These are phyloP conservation scores for Epizoanthus fatuus DNA, from an alignment of 92 coral and sea anemone genomes.

Conservation along the genomic window DNA sequence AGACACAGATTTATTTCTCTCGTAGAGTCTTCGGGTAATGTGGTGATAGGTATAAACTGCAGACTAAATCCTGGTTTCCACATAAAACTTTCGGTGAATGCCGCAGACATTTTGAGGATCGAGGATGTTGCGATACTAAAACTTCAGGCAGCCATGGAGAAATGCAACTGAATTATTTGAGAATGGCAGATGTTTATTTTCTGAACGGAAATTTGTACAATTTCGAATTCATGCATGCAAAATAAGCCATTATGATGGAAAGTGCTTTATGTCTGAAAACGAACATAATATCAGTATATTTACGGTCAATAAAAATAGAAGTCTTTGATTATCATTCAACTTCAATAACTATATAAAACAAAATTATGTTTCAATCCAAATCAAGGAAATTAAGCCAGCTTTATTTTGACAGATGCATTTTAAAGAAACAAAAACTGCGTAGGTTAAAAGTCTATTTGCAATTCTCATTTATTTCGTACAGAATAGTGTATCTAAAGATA, in stretches of 20 bases:
- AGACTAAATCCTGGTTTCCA: no score
- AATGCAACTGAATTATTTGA: neutral
- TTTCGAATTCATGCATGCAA: neutral
- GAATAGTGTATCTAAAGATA: neutral
- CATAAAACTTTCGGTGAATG: no score
- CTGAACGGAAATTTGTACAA: neutral
- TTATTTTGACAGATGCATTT: neutral
- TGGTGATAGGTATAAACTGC: no score
- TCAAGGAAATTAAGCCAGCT: neutral
- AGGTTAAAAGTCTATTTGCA: neutral
- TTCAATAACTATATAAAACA: neutral
- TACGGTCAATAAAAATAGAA: neutral
- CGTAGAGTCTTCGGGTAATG: no score
- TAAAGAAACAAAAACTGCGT: neutral
- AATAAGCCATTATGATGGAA: neutral
- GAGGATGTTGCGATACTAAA: no score
- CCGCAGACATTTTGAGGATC: no score
- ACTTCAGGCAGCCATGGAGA: no score
- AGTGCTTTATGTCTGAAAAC: neutral
- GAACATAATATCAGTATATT: neutral
- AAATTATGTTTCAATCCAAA: neutral
- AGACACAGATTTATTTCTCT: no score
- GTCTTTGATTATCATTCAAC: neutral
- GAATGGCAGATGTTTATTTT: neutral
- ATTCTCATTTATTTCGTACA: conserved; percentile 11